phyloP scores from a whole-genome alignment of 2,797 vertebrate species.

The Megaceryle alcyon region DNA sequence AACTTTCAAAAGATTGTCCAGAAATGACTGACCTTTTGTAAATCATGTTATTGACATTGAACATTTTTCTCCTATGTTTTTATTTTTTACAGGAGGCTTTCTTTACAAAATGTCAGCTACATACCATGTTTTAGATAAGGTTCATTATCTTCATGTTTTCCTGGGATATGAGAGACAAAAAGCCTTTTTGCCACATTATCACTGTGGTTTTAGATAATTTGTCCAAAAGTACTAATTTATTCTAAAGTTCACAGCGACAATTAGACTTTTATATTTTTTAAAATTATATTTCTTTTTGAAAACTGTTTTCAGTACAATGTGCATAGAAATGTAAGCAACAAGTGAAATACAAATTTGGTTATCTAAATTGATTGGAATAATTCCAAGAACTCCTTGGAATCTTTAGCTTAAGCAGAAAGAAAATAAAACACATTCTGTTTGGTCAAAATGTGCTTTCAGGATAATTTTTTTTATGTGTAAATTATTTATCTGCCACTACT shows the following conservation, averaged over 20 bases:
- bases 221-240: conserved; percentile 28
- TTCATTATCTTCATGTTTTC: conserved; percentile 72
- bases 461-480: conserved; percentile 66
- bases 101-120: conserved; percentile 82
- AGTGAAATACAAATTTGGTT: conserved; percentile 19
- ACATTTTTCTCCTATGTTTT: conserved; percentile 69
- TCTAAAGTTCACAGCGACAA: conserved; percentile 19
- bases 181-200: neutral
- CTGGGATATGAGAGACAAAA: neutral
- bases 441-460: conserved; percentile 44
- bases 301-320: neutral
- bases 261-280: neutral
- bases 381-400: conserved; percentile 60
- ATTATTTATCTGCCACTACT: conserved; percentile 73
- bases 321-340: conserved; percentile 21
- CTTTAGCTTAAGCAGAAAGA: conserved; percentile 63
- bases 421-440: conserved; percentile 57
- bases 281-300: neutral
- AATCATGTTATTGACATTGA: conserved; percentile 56
- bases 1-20: neutral
- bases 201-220: conserved; percentile 28
- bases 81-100: conserved; percentile 83
- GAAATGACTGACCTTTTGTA: conserved; percentile 44
- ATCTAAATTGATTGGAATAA: conserved; percentile 44
- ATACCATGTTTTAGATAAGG: conserved; percentile 82